Evolutionary conservation across 2,113 vertebrate genomes (phyloP), one percentile per base, ranked within the genome.

Genomic region (Platichthys flesus): DNA sequence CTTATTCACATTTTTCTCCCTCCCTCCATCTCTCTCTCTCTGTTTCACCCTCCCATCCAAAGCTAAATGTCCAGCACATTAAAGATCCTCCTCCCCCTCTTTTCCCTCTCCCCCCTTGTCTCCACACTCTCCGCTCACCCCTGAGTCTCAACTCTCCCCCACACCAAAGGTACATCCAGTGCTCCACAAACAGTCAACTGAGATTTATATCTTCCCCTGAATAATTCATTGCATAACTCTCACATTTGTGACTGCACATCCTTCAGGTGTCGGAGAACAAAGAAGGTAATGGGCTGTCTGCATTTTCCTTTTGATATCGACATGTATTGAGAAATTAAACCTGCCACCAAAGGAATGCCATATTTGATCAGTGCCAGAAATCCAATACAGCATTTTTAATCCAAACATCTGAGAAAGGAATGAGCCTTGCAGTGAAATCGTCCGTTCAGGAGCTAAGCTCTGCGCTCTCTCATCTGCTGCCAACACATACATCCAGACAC

Each of bases 361-460:
- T 65, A 66, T 81, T 63, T 76, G 51, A 74, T 26, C 64, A 71
- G 63, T 51, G 79, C 87, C 90, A 92, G 70, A 79, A 67, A 58
- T 82, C 70, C 62, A 71, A 82, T 81, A 80, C 24, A 62, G 42
- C 79, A 70, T 83, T 87, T 87, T 68, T 64, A 79, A 89, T 88
- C 83, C 85, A 89, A 89, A 93, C 85, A 90, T 90, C 81, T 90
- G 89, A 90, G 71, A 85, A 74, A 79, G 73, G 74, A 92, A 90
- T 85, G 80, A 85, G 67, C 28, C 55, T 73, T 64, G 62, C 51
- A 40, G 59, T 58, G 63, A 85, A 87, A 74, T 42, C 5, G 15
- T 71, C 80, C 69, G 58, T 81, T 90, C 47, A 55, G 76, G 60
- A 83, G 76, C 64, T 72, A 66, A 87, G 65, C 77, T 37, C 61